Conservation (phyloP, 1,140 invertebrate species). For the Cyclina sinensis region DNA sequence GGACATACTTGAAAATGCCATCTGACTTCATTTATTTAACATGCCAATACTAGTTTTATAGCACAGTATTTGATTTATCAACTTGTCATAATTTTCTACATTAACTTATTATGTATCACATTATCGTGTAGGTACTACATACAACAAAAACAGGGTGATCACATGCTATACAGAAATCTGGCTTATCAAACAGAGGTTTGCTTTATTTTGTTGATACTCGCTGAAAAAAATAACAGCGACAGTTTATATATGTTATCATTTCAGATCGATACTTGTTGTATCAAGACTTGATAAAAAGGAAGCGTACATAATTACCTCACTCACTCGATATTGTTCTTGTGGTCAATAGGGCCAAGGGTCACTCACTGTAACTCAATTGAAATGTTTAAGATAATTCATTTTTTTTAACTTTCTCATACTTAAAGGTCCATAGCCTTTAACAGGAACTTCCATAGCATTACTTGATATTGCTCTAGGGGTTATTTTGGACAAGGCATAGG, state of each 20-base stretch:
- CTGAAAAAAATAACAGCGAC: no score
- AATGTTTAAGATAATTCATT: neutral
- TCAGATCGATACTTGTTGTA: neutral
- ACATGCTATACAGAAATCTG: conserved; percentile 12
- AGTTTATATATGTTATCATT: neutral
- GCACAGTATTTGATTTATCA: no score
- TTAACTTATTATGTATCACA: no score
- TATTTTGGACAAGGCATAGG: no score
- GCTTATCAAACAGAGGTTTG: neutral
- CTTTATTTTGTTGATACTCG: neutral
- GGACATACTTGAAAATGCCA: no score
- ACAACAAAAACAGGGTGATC: conserved; percentile 1
- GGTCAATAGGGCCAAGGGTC: neutral
- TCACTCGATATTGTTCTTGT: neutral
- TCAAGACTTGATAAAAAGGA: no score
- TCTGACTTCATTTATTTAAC: no score
- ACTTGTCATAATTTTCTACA: no score
- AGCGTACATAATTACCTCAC: no score
- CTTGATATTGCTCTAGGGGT: neutral
- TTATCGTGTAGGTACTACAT: neutral
- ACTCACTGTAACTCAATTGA: neutral
- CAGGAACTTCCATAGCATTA: no score
- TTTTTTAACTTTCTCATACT: neutral
- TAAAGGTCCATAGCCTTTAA: neutral
- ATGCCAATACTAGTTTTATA: no score